Evolutionary conservation across 2,888 invertebrate genomes (phyloP).

Genomic region (Caradrina clavipalpis): DNA sequence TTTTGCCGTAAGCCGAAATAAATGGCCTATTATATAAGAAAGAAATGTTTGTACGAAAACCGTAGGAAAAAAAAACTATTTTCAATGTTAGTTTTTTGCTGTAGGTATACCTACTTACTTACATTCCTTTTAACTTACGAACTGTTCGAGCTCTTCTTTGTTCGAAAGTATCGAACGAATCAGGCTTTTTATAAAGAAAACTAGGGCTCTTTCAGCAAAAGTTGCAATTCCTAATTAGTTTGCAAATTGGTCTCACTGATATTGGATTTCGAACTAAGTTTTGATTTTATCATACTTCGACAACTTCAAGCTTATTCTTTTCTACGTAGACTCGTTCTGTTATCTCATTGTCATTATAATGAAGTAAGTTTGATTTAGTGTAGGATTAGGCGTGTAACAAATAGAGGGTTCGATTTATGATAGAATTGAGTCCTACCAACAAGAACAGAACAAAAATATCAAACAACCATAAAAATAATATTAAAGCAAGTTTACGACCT

Average conservation of each 20-base stretch:
- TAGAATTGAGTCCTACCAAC: not conserved
- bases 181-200: constrained; percentile 32
- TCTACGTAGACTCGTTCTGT: not conserved
- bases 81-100: constrained; percentile 39
- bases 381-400: no score
- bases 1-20: constrained; percentile 40
- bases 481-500: constrained; percentile 32
- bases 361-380: not conserved
- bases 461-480: constrained; percentile 23
- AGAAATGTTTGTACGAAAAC: constrained; percentile 39
- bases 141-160: constrained; percentile 15
- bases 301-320: constrained; percentile 24
- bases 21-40: constrained; percentile 45
- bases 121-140: constrained; percentile 18
- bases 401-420: constrained; percentile 1
- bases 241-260: constrained; percentile 34
- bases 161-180: constrained; percentile 34
- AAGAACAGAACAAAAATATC: constrained; percentile 10
- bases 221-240: constrained; percentile 46
- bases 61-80: constrained; percentile 27
- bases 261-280: constrained; percentile 32
- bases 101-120: not conserved
- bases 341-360: not conserved
- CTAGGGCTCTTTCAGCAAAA: constrained; percentile 22
- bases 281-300: constrained; percentile 20